phyloP scores from a whole-genome alignment of 2,113 vertebrate genomes.

The Physeter macrocephalus region DNA sequence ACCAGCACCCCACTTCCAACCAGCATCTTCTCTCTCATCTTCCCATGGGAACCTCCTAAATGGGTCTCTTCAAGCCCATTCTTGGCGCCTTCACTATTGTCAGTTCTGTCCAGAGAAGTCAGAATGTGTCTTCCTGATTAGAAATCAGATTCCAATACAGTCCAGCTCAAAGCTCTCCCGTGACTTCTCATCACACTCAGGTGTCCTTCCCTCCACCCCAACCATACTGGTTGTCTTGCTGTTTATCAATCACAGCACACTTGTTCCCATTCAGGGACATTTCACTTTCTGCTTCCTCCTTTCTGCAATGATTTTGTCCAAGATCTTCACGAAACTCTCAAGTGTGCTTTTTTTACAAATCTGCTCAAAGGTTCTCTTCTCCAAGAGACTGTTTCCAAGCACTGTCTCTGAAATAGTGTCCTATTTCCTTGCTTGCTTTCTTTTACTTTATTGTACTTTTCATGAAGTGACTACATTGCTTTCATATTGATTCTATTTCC shows the following conservation, averaged over 20 bases:
- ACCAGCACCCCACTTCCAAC: not conserved
- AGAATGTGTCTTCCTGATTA: not conserved
- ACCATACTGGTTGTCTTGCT: fast-evolving
- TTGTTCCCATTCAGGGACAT: not conserved
- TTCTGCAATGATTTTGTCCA: not conserved
- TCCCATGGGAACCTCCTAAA: not conserved
- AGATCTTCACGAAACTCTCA: not conserved
- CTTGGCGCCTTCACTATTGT: not conserved
- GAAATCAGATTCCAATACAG: not conserved
- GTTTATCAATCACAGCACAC: not conserved
- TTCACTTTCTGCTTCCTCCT: not conserved
- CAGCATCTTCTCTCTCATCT: not conserved
- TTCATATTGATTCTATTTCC: not conserved
- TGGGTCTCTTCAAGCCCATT: not conserved
- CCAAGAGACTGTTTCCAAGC: not conserved
- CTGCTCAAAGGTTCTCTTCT: not conserved
- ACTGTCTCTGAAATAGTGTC: not conserved
- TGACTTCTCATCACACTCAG: not conserved
- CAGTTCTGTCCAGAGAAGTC: not conserved
- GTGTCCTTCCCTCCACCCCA: not conserved
- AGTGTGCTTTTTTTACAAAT: not conserved
- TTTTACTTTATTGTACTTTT: not conserved
- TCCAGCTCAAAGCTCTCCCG: not conserved
- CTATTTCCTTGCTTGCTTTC: not conserved
- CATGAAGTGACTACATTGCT: not conserved